Base-by-base conservation (phyloP, 2,888 invertebrate genomes). In the Synanthedon andrenaeformis region DNA sequence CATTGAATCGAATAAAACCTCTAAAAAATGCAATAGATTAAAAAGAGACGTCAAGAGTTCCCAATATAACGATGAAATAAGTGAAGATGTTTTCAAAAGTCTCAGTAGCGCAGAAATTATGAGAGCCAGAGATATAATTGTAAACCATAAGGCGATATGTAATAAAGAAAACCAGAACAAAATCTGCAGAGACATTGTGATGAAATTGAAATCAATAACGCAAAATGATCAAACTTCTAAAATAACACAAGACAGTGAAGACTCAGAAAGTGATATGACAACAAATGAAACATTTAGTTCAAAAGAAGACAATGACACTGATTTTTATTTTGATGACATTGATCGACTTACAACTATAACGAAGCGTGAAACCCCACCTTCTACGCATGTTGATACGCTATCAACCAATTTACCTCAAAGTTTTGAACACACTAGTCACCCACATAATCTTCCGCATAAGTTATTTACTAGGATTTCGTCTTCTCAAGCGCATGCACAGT, bases 161-260 rank as follows among this genome's bases (percentile, higher is more conserved):
- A 75, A 72, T 19, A 61, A 74, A 42, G 66, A 74, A 49, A 68
- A 67, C 49, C 65, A 74, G 56, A 67, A 73, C 59, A 65, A 74
- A 54, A 62, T 75, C 41, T 87, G 87, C 53, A 76, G 74, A 63
- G 67, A 78, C 51, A 67, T 84, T 17, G 70, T 85, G 4, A 62
- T 54, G 14, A 74, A 79, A 61, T 57, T 87, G 4, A 72, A 74
- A 61, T 51, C 60, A 1, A 62, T 81, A 35, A 64, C 63, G 41
- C 58, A 68, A 28, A 59, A 60, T 42, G 45, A 13, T 45, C 13
- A 45, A 45, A 13, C 8, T 45, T 45, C 45, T 13, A 45, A 14
- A 13, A 35, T 35, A 35, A 35, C 35, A 35, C 35, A 35, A 35
- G 35, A 10, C 35, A 10, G 10, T 10, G 35, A 35, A 10, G 35